Percentiles rank a stretch among this genome's conserved stretches.
phyloP scores from a whole-genome alignment of 2,797 vertebrate genomes.

The Prunella strophiata region DNA sequence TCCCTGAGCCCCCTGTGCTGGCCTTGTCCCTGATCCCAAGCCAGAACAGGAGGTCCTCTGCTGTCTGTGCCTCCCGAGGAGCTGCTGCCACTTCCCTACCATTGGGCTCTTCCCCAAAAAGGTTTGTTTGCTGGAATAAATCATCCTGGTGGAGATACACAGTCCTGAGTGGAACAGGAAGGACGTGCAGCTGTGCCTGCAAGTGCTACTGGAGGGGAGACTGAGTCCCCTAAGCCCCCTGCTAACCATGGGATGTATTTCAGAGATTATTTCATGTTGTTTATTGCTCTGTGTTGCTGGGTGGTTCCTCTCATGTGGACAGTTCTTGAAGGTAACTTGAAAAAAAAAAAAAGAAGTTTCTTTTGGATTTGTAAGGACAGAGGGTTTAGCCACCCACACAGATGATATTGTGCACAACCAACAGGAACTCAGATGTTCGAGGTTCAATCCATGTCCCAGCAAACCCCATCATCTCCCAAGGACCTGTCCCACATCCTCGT shows the following conservation, averaged over 20 bases:
- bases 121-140: not conserved
- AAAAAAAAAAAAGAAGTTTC: not conserved
- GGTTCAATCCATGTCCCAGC: not conserved
- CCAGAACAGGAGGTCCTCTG: not conserved
- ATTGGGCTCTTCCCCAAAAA: not conserved
- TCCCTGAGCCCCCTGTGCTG: not conserved
- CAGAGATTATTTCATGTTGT: not conserved
- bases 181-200: not conserved
- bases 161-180: not conserved
- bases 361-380: not conserved
- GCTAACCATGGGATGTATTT: not conserved
- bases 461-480: not conserved
- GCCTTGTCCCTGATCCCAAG: not conserved
- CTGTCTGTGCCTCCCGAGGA: accelerated
- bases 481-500: accelerated
- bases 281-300: not conserved
- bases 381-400: not conserved
- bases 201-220: not conserved
- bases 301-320: too few species aligned
- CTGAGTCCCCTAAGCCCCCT: too few species aligned
- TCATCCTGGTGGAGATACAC: not conserved
- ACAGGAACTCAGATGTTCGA: not conserved
- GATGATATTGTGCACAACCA: not conserved
- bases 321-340: not conserved
- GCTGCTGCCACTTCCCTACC: not conserved